Conservation (phyloP, 2,113 vertebrate genomes). For the Isichthys henryi region DNA sequence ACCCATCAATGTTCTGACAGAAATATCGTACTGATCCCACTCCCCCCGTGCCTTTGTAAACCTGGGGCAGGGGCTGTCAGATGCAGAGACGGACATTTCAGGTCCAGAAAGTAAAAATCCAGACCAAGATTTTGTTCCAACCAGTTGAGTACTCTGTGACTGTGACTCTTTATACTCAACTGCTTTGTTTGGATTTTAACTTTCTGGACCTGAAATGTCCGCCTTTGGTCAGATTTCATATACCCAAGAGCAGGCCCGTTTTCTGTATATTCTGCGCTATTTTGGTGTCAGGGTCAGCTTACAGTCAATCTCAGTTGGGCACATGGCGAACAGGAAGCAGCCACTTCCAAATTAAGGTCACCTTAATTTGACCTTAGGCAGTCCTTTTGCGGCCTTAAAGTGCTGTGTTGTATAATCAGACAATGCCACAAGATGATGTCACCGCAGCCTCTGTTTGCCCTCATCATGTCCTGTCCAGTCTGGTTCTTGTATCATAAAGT, state of each 20-base stretch:
- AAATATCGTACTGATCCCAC: background rate
- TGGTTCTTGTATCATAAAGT: conserved; percentile 34
- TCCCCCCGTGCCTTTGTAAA: background rate
- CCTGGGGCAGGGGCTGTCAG: background rate
- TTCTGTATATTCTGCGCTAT: background rate
- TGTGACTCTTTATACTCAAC: too few relatives aligned
- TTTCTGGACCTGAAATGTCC: too few relatives aligned
- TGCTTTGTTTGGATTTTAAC: too few relatives aligned
- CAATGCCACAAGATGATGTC: conserved; percentile 38
- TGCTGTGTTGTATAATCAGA: conserved; percentile 45
- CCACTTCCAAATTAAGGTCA: background rate
- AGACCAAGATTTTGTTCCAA: too few relatives aligned
- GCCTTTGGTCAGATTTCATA: background rate
- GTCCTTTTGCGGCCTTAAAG: conserved; percentile 38
- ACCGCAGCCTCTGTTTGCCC: conserved; percentile 42
- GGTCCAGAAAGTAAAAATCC: too few relatives aligned
- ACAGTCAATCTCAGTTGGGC: background rate
- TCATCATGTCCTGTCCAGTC: background rate
- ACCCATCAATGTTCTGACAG: background rate
- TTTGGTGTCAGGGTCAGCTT: background rate
- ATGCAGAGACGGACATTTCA: background rate
- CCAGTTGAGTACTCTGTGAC: too few relatives aligned
- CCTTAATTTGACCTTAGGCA: conserved; percentile 31
- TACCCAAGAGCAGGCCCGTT: background rate
- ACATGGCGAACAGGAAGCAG: background rate